Percentiles rank a stretch among this genome's conserved stretches.
phyloP scores from a whole-genome alignment of 2,888 invertebrate species.

The Pachycephus smyrnensis region DNA sequence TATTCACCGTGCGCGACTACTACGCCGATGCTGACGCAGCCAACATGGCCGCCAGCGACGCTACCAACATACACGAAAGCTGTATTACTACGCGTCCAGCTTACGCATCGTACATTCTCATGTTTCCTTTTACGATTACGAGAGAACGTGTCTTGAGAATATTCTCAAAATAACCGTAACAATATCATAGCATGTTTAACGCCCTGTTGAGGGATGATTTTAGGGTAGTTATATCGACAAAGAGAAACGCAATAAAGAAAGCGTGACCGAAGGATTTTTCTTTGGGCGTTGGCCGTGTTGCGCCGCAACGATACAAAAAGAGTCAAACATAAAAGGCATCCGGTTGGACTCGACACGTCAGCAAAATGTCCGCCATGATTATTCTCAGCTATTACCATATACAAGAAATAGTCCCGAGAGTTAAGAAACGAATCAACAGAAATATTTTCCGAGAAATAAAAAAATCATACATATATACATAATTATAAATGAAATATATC shows the following conservation, averaged over 20 bases:
- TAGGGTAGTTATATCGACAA: neutral
- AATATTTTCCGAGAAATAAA: slow-evolving; percentile 3
- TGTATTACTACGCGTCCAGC: neutral
- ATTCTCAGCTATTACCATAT: neutral
- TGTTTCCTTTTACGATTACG: neutral
- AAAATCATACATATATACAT: neutral
- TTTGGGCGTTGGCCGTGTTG: slow-evolving; percentile 4
- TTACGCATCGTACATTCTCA: neutral
- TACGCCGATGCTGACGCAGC: slow-evolving; percentile 8
- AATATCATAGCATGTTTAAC: neutral
- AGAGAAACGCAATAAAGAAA: neutral
- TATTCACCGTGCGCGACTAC: slow-evolving; percentile 1
- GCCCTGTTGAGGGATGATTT: neutral
- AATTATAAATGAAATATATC: neutral
- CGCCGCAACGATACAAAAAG: neutral
- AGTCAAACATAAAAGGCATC: neutral
- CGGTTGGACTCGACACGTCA: neutral
- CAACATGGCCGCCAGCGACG: neutral
- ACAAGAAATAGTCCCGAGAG: neutral
- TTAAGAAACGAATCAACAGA: neutral
- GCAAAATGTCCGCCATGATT: neutral
- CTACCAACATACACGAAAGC: neutral
- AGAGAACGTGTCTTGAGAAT: neutral
- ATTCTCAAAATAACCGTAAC: neutral
- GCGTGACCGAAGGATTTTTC: neutral